These are phyloP conservation scores for Rhagium mordax DNA, from an alignment of 2,888 invertebrate species.

Conservation along the genomic window DNA sequence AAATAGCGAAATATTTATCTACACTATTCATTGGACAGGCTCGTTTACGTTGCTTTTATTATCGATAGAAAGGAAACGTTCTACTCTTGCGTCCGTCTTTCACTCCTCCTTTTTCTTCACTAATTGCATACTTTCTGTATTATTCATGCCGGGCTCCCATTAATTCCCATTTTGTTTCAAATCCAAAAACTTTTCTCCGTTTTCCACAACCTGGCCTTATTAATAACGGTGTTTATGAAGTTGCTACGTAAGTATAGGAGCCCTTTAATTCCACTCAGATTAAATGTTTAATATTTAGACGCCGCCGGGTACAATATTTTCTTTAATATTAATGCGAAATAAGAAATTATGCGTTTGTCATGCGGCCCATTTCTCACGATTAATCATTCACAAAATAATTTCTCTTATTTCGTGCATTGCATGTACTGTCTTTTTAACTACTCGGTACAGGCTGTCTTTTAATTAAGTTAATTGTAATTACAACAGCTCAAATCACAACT, in stretches of 20 bases:
- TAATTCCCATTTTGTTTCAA: slow-evolving; percentile 62
- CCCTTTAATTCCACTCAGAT: slow-evolving; percentile 40
- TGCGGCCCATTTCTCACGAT: slow-evolving; percentile 23
- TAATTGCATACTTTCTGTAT: slow-evolving; percentile 61
- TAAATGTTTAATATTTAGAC: slow-evolving; percentile 40
- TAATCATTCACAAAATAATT: slow-evolving; percentile 4
- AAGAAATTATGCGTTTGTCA: slow-evolving; percentile 23
- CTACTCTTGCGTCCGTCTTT: slow-evolving; percentile 42
- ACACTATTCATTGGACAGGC: too few species aligned
- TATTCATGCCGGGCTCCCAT: slow-evolving; percentile 58
- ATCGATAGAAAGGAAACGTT: too few species aligned
- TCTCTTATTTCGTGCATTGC: background rate
- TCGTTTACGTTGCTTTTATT: too few species aligned
- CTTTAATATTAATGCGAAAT: slow-evolving; percentile 16
- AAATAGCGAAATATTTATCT: too few species aligned
- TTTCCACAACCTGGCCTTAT: slow-evolving; percentile 40
- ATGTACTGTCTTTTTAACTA: too few species aligned
- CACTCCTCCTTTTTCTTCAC: slow-evolving; percentile 58
- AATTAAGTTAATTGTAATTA: too few species aligned
- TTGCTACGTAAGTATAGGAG: slow-evolving; percentile 20
- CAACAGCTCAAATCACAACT: too few species aligned
- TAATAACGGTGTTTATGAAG: slow-evolving; percentile 45
- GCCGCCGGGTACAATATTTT: background rate
- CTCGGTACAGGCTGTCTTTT: too few species aligned
- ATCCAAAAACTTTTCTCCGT: slow-evolving; percentile 41